phyloP scores from a whole-genome alignment of 2,797 vertebrate species.

The Hyperoplus lanceolatus region DNA sequence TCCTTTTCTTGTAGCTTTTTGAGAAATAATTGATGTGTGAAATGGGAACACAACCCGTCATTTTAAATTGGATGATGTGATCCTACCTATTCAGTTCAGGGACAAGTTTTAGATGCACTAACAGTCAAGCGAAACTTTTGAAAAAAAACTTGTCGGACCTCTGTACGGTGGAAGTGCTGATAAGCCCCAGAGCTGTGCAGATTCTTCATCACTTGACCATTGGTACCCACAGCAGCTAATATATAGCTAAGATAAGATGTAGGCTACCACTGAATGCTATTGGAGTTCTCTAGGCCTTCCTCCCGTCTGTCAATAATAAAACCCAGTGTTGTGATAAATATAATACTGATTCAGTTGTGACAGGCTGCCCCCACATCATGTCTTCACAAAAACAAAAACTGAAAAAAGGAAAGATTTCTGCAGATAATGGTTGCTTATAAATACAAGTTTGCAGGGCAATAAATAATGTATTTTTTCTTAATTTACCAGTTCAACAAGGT shows the following conservation, averaged over 20 bases:
- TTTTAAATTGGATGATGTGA: slow-evolving; percentile 1
- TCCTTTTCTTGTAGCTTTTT: not conserved
- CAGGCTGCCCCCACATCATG: not conserved
- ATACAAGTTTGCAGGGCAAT: not conserved
- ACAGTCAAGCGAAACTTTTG: slow-evolving; percentile 1
- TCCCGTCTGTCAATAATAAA: not conserved
- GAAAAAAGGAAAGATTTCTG: not conserved
- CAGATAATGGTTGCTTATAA: not conserved
- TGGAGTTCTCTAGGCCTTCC: not conserved
- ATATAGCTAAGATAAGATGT: not conserved
- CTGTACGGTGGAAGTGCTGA: not conserved
- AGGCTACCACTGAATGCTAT: not conserved
- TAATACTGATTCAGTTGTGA: slow-evolving; percentile 1
- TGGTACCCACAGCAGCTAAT: not conserved
- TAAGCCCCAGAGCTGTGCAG: not conserved
- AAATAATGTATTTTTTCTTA: not conserved
- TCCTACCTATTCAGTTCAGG: not conserved
- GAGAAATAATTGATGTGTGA: not conserved
- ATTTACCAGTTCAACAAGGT: slow-evolving; percentile 30
- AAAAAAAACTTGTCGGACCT: not conserved
- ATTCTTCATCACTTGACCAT: not conserved
- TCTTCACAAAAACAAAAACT: not conserved
- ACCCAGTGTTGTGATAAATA: slow-evolving; percentile 1
- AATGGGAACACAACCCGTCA: slow-evolving; percentile 4
- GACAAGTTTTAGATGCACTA: not conserved